phyloP scores from a whole-genome alignment of 2,888 invertebrate species.

The Marasmarcha lunaedactyla region DNA sequence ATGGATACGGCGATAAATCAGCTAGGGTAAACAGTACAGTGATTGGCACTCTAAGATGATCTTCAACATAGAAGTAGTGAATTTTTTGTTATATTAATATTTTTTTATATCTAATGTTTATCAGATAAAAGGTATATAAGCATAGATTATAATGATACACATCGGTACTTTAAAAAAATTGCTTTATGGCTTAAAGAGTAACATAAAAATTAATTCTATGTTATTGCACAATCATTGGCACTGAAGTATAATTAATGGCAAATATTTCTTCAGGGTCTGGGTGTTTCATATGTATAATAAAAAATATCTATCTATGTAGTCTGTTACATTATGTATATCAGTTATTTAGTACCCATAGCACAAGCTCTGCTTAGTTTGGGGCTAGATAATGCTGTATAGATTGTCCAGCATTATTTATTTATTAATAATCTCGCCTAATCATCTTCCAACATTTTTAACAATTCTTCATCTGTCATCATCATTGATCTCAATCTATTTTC shows the following conservation, averaged over 20 bases:
- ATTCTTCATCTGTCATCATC: conserved; percentile 17
- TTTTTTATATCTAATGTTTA: conserved; percentile 15
- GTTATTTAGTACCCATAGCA: no score
- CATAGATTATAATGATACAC: conserved; percentile 15
- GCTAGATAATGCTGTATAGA: no score
- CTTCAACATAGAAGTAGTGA: conserved; percentile 9
- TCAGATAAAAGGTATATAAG: conserved; percentile 3
- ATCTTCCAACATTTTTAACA: conserved; percentile 17
- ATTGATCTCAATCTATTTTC: conserved; percentile 15
- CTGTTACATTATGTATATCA: no score
- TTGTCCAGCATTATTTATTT: conserved; percentile 9
- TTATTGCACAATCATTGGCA: conserved; percentile 18
- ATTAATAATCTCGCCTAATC: conserved; percentile 13
- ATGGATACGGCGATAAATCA: no score
- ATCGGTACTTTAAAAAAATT: conserved; percentile 7
- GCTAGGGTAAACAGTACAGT: no score
- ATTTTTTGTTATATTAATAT: conserved; percentile 14
- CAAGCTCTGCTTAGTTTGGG: no score
- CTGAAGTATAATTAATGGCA: conserved; percentile 17
- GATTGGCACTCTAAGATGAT: no score
- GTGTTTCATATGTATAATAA: conserved; percentile 10
- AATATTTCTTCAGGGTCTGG: conserved; percentile 16
- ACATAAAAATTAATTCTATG: conserved; percentile 17
- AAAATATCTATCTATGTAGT: no score
- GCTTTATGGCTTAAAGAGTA: conserved; percentile 17